Percentiles rank a stretch among this genome's conserved stretches.
phyloP scores from a whole-genome alignment of 2,113 vertebrate species.

The Telmatochromis sp. region DNA sequence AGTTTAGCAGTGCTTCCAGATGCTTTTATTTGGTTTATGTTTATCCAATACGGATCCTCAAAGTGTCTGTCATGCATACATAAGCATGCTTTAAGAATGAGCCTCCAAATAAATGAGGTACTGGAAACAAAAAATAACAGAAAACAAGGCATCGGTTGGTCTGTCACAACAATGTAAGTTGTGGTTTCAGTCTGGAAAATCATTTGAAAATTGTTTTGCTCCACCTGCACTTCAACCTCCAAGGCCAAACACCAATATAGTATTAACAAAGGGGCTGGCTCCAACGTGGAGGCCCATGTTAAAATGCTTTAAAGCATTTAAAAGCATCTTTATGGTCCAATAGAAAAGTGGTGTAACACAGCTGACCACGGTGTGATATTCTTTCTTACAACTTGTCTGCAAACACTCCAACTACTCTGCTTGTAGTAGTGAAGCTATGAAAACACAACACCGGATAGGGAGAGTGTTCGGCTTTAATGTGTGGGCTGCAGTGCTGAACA shows the following conservation, averaged over 20 bases:
- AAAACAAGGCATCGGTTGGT: background rate
- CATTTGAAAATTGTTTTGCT: background rate
- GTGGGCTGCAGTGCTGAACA: background rate
- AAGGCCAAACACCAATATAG: background rate
- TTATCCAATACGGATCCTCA: background rate
- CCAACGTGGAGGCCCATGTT: background rate
- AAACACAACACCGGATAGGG: background rate
- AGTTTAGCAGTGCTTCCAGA: background rate
- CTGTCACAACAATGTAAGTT: background rate
- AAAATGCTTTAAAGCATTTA: background rate
- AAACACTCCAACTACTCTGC: background rate
- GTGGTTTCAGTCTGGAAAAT: background rate
- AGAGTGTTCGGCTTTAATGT: background rate
- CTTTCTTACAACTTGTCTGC: background rate
- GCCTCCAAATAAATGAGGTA: background rate
- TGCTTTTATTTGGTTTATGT: background rate
- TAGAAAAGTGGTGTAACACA: background rate
- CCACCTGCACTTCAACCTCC: background rate
- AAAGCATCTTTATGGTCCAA: background rate
- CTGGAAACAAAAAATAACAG: background rate
- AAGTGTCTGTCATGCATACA: background rate
- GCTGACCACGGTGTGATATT: background rate
- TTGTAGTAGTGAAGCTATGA: background rate
- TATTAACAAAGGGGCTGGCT: background rate
- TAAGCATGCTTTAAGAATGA: background rate